A percentile compares a stretch with the other conserved stretches of the same genome.
phyloP scores from a whole-genome alignment of 2,888 invertebrate genomes.

The Carterocephalus palaemon region DNA sequence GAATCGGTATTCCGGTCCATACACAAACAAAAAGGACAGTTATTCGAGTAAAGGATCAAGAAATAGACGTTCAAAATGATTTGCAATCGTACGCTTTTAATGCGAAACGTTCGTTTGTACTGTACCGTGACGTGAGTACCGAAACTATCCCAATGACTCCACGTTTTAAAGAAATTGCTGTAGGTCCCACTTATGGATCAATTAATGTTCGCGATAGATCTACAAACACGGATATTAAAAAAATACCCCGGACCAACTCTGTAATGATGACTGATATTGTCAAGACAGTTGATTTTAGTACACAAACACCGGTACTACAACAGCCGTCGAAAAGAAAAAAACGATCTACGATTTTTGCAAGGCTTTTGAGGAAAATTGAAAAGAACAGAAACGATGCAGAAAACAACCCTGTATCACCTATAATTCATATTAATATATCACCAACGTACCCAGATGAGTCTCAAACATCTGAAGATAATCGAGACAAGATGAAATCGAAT shows the following conservation, averaged over 20 bases:
- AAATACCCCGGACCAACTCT: constrained; percentile 51
- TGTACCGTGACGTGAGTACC: constrained; percentile 56
- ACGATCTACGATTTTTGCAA: constrained; percentile 39
- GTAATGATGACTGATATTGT: constrained; percentile 61
- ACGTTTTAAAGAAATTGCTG: constrained; percentile 68
- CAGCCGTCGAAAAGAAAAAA: constrained; percentile 60
- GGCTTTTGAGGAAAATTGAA: constrained; percentile 40
- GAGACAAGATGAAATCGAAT: constrained; percentile 38
- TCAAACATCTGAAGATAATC: constrained; percentile 74
- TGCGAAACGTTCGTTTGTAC: constrained; percentile 45
- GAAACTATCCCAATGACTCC: constrained; percentile 69
- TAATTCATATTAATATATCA: constrained; percentile 80
- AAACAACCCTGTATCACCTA: constrained; percentile 59
- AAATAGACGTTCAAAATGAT: constrained; percentile 76
- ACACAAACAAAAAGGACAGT: constrained; percentile 79
- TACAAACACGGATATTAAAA: constrained; percentile 54
- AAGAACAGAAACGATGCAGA: constrained; percentile 37
- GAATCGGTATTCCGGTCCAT: constrained; percentile 73
- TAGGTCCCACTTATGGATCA: constrained; percentile 59
- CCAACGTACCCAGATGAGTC: constrained; percentile 70
- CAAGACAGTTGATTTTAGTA: constrained; percentile 45
- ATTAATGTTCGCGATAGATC: constrained; percentile 51
- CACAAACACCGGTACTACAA: constrained; percentile 57
- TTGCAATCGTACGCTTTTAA: constrained; percentile 61
- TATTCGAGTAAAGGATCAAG: constrained; percentile 77